These are phyloP conservation scores for Ceratitis capitata DNA, from an alignment of 1,140 invertebrate genomes.

Conservation along the genomic window DNA sequence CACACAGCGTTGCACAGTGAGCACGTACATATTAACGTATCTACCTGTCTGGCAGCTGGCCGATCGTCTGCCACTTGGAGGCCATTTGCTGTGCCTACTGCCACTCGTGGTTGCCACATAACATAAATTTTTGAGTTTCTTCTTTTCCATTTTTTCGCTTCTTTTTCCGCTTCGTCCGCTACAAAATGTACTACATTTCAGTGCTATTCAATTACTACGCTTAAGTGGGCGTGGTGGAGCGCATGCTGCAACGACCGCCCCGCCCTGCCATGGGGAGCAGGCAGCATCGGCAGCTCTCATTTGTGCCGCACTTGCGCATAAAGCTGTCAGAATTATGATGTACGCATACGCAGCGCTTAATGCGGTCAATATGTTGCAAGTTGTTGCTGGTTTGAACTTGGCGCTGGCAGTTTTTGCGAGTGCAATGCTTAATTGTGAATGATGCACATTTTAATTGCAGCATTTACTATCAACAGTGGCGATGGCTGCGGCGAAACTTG, in stretches of 20 bases:
- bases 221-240: conserved; percentile 28
- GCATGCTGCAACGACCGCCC: neutral
- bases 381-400: neutral
- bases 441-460: conserved; percentile 39
- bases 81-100: neutral
- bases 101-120: conserved; percentile 17
- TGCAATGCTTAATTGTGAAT: conserved; percentile 36
- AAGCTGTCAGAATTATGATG: conserved; percentile 38
- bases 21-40: conserved; percentile 22
- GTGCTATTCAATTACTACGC: conserved; percentile 18
- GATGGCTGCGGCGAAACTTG: neutral
- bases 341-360: conserved; percentile 7
- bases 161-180: neutral
- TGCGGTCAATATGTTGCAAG: neutral
- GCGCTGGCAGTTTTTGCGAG: neutral
- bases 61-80: neutral
- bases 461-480: conserved; percentile 18
- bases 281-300: neutral
- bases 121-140: neutral
- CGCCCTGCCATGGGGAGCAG: neutral
- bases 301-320: conserved; percentile 30
- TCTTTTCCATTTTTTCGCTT: neutral
- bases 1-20: conserved; percentile 15
- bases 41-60: conserved; percentile 19
- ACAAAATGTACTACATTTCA: neutral